Conservation (phyloP, 2,113 vertebrate genomes). For the Tenrec ecaudatus region DNA sequence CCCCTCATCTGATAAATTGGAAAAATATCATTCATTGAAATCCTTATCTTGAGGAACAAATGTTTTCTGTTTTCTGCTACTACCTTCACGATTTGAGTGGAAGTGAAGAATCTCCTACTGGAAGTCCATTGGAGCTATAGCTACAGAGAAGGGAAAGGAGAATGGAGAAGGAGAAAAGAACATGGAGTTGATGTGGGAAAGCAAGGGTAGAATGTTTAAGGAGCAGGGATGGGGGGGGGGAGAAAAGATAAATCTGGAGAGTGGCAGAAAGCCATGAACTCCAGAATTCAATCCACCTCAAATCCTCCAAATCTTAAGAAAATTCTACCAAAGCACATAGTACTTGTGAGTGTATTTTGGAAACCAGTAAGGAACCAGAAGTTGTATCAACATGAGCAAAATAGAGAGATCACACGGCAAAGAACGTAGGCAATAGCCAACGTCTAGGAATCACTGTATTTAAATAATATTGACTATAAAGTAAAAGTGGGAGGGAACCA, state of each 20-base stretch:
- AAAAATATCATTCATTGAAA: not conserved
- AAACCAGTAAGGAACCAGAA: not conserved
- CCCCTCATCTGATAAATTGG: too few relatives aligned
- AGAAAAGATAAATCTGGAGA: not conserved
- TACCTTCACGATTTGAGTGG: not conserved
- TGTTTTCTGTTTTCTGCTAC: not conserved
- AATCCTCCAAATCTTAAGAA: not conserved
- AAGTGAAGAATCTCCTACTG: not conserved
- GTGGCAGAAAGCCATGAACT: too few relatives aligned
- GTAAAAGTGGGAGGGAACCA: not conserved
- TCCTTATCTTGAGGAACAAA: not conserved
- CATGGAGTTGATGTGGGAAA: not conserved
- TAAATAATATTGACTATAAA: not conserved
- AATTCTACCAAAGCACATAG: not conserved
- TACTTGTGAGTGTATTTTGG: not conserved
- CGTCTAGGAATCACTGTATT: not conserved
- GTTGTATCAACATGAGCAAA: not conserved
- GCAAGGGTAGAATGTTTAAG: not conserved
- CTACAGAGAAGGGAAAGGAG: not conserved
- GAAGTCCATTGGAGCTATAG: not conserved
- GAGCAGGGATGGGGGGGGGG: not conserved
- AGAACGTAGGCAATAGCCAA: not conserved
- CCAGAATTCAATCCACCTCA: too few relatives aligned
- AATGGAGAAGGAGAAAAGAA: not conserved
- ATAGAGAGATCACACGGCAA: not conserved